phyloP scores from a whole-genome alignment of 2,888 invertebrate species.

The Troglohyphantes excavatus region DNA sequence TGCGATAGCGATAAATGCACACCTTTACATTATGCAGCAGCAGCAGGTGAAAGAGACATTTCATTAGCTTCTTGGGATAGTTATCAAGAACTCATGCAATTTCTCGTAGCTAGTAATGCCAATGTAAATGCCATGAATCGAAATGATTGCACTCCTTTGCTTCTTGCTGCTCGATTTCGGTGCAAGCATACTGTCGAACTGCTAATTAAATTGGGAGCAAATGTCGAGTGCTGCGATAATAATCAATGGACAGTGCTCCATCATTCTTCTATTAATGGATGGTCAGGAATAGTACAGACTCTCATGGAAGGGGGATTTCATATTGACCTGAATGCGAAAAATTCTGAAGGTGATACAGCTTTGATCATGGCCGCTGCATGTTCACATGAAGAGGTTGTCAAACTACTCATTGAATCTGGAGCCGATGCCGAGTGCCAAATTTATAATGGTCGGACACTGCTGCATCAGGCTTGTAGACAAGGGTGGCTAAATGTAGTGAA shows the following conservation, averaged over 20 bases:
- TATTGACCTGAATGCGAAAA: conserved; percentile 90
- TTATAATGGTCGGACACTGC: not conserved
- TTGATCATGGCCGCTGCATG: conserved; percentile 89
- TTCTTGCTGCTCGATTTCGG: not conserved
- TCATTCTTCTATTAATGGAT: not conserved
- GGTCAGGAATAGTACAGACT: conserved; percentile 86
- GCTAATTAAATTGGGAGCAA: not conserved
- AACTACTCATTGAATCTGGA: not conserved
- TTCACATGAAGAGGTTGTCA: conserved; percentile 11
- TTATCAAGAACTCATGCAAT: not conserved
- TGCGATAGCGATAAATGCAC: conserved; percentile 83
- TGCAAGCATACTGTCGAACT: not conserved
- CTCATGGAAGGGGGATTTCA: conserved; percentile 91
- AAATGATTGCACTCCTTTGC: not conserved
- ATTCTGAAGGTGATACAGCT: conserved; percentile 93
- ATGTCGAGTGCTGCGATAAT: not conserved
- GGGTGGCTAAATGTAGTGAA: not conserved
- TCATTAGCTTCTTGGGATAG: no score
- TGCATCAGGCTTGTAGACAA: not conserved
- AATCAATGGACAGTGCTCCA: not conserved
- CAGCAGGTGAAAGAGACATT: conserved; percentile 86
- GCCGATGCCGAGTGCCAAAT: not conserved
- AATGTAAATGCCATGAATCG: not conserved
- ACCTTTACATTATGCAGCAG: conserved; percentile 93
- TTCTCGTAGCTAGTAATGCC: conserved; percentile 86